phyloP scores from a whole-genome alignment of 2,113 vertebrate species.

The Tupaia chinensis region DNA sequence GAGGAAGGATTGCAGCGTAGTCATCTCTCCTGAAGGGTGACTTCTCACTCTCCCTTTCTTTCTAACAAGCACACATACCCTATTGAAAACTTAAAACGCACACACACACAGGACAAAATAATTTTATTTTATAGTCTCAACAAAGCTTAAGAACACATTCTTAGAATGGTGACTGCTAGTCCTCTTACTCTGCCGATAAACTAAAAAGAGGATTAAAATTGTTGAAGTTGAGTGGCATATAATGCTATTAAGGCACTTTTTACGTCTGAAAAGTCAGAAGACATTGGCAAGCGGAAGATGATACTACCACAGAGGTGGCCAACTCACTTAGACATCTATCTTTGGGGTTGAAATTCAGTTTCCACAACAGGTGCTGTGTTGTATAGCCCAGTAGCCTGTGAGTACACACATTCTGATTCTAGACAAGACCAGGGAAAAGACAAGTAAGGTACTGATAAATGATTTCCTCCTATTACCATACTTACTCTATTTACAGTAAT shows the following conservation, averaged over 20 bases:
- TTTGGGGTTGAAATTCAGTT: neutral
- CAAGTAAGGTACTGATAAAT: neutral
- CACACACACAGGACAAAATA: too few relatives aligned
- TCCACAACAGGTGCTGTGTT: neutral
- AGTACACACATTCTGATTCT: too few relatives aligned
- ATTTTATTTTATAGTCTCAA: too few relatives aligned
- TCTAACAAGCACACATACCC: too few relatives aligned
- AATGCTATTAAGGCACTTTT: neutral
- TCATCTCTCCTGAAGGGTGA: too few relatives aligned
- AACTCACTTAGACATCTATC: neutral
- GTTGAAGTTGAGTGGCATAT: neutral
- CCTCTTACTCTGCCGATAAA: neutral
- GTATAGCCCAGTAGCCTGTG: neutral
- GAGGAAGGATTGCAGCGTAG: too few relatives aligned
- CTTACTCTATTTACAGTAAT: neutral
- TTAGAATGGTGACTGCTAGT: neutral
- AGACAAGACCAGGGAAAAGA: neutral
- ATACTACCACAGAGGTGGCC: neutral
- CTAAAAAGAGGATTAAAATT: neutral
- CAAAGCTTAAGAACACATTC: neutral
- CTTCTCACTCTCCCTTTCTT: too few relatives aligned
- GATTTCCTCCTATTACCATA: neutral
- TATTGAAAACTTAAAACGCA: too few relatives aligned
- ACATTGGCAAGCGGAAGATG: neutral
- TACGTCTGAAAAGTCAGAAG: neutral